Conservation (phyloP, 2,797 vertebrate species). For the Notamacropus eugenii region DNA sequence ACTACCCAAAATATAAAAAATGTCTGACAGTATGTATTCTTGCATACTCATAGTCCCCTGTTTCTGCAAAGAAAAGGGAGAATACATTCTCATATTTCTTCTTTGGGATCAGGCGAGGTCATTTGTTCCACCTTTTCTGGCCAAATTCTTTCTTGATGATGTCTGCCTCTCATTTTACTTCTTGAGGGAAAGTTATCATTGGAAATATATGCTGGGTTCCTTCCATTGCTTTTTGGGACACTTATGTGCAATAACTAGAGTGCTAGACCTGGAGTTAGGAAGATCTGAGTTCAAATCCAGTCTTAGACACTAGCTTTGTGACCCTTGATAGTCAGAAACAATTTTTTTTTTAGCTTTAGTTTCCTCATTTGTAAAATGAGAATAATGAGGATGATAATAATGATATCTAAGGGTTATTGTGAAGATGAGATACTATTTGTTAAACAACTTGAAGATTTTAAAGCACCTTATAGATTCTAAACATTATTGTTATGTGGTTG, state of each 20-base stretch:
- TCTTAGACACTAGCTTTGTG: not conserved
- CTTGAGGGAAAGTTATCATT: not conserved
- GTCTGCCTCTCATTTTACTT: not conserved
- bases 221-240: not conserved
- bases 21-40: not conserved
- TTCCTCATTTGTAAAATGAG: not conserved
- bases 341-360: not conserved
- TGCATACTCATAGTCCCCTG: not conserved
- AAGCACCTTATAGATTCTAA: not conserved
- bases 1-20: not conserved
- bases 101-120: not conserved
- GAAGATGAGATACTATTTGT: not conserved
- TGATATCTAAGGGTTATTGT: not conserved
- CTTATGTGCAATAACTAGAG: not conserved
- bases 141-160: not conserved
- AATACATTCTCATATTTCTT: not conserved
- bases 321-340: not conserved
- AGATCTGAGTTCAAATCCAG: not conserved
- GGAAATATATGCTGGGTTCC: not conserved
- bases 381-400: not conserved
- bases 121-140: not conserved
- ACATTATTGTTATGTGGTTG: not conserved
- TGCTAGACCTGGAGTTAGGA: not conserved
- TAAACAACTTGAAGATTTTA: not conserved
- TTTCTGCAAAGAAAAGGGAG: not conserved